Percentiles rank a stretch among this genome's conserved stretches.
Evolutionary conservation across 2,113 vertebrate genomes (phyloP).

Genomic region (Xyliphius kryptos): DNA sequence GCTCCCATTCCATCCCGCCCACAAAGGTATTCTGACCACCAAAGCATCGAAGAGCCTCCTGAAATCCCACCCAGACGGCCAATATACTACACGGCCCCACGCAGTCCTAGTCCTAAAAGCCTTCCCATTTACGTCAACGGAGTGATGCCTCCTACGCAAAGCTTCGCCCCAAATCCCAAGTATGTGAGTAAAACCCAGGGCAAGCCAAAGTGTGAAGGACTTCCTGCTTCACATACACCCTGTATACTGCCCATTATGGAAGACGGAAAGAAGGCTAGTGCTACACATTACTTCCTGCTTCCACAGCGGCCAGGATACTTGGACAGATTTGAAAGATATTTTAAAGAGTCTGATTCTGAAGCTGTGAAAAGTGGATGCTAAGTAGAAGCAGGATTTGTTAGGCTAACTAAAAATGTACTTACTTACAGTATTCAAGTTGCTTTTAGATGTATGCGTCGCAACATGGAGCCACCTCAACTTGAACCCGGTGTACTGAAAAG

Average conservation of each 20-base stretch:
- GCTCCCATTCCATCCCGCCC: slow-evolving; percentile 78
- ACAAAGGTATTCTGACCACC: slow-evolving; percentile 60
- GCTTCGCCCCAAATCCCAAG: slow-evolving; percentile 93
- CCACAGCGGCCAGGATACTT: slow-evolving; percentile 74
- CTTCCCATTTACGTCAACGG: slow-evolving; percentile 90
- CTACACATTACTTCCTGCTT: slow-evolving; percentile 92
- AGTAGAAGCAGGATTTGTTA: too few species aligned
- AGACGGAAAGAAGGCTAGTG: slow-evolving; percentile 86
- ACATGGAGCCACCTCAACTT: too few species aligned
- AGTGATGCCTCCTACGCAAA: slow-evolving; percentile 96
- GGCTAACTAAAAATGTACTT: too few species aligned
- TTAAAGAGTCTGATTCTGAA: too few species aligned
- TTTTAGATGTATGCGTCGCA: too few species aligned
- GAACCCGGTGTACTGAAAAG: too few species aligned
- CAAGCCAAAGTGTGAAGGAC: slow-evolving; percentile 75
- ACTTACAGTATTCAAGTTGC: too few species aligned
- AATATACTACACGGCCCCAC: slow-evolving; percentile 73
- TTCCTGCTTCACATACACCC: slow-evolving; percentile 55
- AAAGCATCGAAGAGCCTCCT: slow-evolving; percentile 81
- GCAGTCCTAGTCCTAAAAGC: slow-evolving; percentile 87
- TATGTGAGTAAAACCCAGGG: slow-evolving; percentile 88
- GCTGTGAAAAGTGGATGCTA: too few species aligned
- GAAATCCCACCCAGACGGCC: slow-evolving; percentile 87
- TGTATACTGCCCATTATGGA: slow-evolving; percentile 95
- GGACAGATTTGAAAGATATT: slow-evolving; percentile 73